Conservation (phyloP, 2,113 vertebrate genomes). For the Apodemus speciosus region DNA sequence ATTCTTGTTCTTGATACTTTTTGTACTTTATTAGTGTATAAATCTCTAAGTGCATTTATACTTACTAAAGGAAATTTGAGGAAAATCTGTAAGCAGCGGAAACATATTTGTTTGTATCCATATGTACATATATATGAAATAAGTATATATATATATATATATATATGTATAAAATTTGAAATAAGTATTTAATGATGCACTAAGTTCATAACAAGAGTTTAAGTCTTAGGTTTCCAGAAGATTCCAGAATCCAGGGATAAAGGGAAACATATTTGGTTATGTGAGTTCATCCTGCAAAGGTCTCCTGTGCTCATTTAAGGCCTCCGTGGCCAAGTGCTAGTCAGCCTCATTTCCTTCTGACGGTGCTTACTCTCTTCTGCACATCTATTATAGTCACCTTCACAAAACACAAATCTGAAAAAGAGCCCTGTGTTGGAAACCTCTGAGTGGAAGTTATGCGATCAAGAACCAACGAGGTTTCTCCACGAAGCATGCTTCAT, state of each 20-base stretch:
- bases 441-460: neutral
- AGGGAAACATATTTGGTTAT: neutral
- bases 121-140: constrained; percentile 34
- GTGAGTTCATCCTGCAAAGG: neutral
- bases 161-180: neutral
- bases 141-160: neutral
- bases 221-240: constrained; percentile 18
- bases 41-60: neutral
- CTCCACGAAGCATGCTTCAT: neutral
- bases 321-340: neutral
- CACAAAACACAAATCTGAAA: constrained; percentile 2
- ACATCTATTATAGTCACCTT: neutral
- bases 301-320: neutral
- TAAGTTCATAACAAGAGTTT: constrained; percentile 9
- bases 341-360: neutral
- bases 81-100: constrained; percentile 9
- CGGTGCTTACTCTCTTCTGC: neutral
- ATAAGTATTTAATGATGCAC: constrained; percentile 22
- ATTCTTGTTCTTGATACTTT: neutral
- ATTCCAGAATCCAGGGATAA: neutral
- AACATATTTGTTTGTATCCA: neutral
- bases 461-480: neutral
- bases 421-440: neutral
- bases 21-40: constrained; percentile 39
- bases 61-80: constrained; percentile 29